phyloP scores from a whole-genome alignment of 2,797 vertebrate species.

The Mycteria americana region DNA sequence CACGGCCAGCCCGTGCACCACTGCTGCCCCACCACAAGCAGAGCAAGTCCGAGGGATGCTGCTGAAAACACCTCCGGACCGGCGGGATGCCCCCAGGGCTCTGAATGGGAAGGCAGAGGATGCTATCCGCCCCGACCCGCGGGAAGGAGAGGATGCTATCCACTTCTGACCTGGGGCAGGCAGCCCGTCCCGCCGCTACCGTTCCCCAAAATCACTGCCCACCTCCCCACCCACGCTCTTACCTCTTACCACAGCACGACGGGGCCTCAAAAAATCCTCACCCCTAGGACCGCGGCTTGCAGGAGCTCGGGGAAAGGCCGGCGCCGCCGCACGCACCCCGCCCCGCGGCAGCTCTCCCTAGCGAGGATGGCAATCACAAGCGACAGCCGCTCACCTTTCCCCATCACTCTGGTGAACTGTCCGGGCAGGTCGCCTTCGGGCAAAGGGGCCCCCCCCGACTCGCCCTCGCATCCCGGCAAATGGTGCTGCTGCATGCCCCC shows the following conservation, averaged over 20 bases:
- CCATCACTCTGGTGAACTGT: constrained; percentile 98
- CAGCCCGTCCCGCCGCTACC: background rate
- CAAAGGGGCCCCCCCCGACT: constrained; percentile 81
- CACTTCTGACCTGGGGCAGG: background rate
- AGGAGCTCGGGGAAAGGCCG: background rate
- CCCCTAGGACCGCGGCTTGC: accelerated
- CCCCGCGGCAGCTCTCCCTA: background rate
- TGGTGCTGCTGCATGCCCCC: constrained; percentile 81
- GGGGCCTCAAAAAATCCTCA: background rate
- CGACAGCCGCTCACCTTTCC: constrained; percentile 84
- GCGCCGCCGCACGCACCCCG: accelerated
- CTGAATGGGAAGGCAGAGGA: background rate
- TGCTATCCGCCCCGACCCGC: accelerated
- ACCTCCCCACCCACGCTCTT: accelerated
- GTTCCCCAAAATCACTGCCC: background rate
- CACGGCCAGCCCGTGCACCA: accelerated
- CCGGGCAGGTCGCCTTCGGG: constrained; percentile 91
- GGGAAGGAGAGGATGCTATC: background rate
- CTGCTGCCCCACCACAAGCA: background rate
- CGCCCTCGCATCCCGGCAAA: constrained; percentile 84
- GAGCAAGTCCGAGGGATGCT: background rate
- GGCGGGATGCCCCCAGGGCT: background rate
- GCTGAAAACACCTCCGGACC: background rate
- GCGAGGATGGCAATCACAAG: background rate
- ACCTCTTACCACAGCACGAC: background rate